A percentile compares a stretch with the other conserved stretches of the same genome.
phyloP scores from a whole-genome alignment of 1,140 invertebrate genomes.

The Drosophila sp. region DNA sequence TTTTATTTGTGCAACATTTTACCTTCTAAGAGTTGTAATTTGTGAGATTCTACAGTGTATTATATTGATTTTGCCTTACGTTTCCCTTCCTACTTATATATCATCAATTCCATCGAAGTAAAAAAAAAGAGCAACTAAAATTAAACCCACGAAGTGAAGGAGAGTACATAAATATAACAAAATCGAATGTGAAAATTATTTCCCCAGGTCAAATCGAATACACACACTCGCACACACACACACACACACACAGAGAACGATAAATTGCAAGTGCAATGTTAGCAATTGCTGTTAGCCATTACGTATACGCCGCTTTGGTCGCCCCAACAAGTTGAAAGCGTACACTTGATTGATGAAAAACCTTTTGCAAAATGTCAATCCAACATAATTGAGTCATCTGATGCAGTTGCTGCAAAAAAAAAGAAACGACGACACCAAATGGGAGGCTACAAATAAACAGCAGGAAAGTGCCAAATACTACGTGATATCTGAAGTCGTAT shows the following conservation, averaged over 20 bases:
- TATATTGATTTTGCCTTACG: no score
- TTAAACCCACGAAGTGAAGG: constrained; percentile 37
- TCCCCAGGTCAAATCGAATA: constrained; percentile 46
- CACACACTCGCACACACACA: constrained; percentile 16
- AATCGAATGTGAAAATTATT: constrained; percentile 60
- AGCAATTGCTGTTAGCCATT: constrained; percentile 67
- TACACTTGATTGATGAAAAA: constrained; percentile 74
- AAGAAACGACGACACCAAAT: constrained; percentile 31
- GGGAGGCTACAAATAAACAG: constrained; percentile 48
- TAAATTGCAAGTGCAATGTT: constrained; percentile 71
- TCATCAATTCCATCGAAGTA: constrained; percentile 4
- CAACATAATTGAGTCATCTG: constrained; percentile 70
- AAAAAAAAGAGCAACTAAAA: constrained; percentile 44
- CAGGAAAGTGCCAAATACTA: constrained; percentile 37
- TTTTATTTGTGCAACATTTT: no score
- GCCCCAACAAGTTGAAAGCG: constrained; percentile 49
- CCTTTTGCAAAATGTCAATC: constrained; percentile 73
- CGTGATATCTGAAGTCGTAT: constrained; percentile 29
- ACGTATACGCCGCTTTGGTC: constrained; percentile 67
- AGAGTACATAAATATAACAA: constrained; percentile 50
- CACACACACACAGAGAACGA: constrained; percentile 30
- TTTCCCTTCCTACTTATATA: no score
- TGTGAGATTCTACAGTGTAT: no score
- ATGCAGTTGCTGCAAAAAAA: constrained; percentile 21
- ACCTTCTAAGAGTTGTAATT: no score